Evolutionary conservation across 2,888 invertebrate genomes (phyloP), one percentile per base, ranked within the genome.

Genomic region (Epinotia demarniana): DNA sequence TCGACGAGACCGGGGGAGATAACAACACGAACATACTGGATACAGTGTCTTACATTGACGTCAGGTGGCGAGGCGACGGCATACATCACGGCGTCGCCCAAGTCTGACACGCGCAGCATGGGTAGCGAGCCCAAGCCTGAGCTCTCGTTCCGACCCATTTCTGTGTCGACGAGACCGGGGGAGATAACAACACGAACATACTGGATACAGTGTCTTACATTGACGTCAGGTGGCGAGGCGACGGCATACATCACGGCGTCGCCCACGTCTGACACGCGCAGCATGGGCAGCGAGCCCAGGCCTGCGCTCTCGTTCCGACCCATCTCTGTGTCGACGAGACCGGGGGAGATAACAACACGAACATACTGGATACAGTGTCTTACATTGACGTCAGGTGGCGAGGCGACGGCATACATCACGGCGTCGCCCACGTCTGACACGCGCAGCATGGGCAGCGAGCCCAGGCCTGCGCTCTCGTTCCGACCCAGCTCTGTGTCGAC

Each of bases 321-420:
- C 81, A 83, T 81, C 18, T 94, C 94, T 0, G 95, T 95, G 75
- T 91, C 92, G 27, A 95, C 95, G 81, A 95, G 85, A 19, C 95
- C 95, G 1, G 95, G 95, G 79, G 93, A 95, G 67, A 95, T 93
- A n/a, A n/a, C n/a, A n/a, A n/a, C n/a, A n/a, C n/a, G n/a, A n/a
- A n/a, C n/a, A n/a, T n/a, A n/a, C n/a, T n/a, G n/a, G n/a, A n/a
- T n/a, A n/a, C n/a, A n/a, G n/a, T n/a, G n/a, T n/a, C n/a, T n/a
- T n/a, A n/a, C n/a, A n/a, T n/a, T n/a, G n/a, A n/a, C n/a, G n/a
- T n/a, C n/a, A n/a, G n/a, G n/a, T n/a, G n/a, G n/a, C n/a, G n/a
- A n/a, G n/a, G n/a, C n/a, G n/a, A n/a, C n/a, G n/a, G n/a, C n/a
- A n/a, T n/a, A n/a, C n/a, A n/a, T n/a, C n/a, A n/a, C n/a, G n/a